A percentile compares a stretch with the other conserved stretches of the same genome.
Evolutionary conservation across 2,888 invertebrate genomes (phyloP).

Genomic region (Willowsia nigromaculata): DNA sequence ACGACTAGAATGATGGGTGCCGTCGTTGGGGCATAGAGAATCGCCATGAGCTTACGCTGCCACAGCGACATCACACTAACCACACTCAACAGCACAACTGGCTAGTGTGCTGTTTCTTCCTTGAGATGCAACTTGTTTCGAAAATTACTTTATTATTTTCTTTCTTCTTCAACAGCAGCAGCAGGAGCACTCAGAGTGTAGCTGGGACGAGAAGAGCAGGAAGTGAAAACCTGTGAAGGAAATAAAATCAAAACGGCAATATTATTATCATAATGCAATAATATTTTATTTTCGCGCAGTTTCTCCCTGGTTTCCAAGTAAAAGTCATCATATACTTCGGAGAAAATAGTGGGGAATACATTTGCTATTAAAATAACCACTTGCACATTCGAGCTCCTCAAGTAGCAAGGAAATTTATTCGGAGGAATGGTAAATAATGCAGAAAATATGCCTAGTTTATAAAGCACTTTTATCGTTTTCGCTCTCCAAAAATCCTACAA

Average conservation of each 20-base stretch:
- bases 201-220: background rate
- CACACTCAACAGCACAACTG: slow-evolving; percentile 67
- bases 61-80: slow-evolving; percentile 71
- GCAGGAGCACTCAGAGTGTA: background rate
- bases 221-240: slow-evolving; percentile 43
- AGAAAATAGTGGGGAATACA: no score
- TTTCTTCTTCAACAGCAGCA: background rate
- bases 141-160: background rate
- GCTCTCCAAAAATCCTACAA: no score
- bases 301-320: background rate
- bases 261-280: slow-evolving; percentile 56
- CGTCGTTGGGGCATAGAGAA: slow-evolving; percentile 65
- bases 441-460: no score
- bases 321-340: background rate
- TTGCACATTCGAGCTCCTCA: no score
- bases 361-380: no score
- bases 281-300: slow-evolving; percentile 8
- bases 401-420: no score
- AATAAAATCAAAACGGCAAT: slow-evolving; percentile 47
- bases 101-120: slow-evolving; percentile 64
- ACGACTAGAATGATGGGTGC: slow-evolving; percentile 63
- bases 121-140: slow-evolving; percentile 25
- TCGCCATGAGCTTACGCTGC: slow-evolving; percentile 70
- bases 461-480: no score
- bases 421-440: no score